These are phyloP conservation scores for Agonopterix arenella DNA, from an alignment of 2,888 invertebrate genomes.

Conservation along the genomic window DNA sequence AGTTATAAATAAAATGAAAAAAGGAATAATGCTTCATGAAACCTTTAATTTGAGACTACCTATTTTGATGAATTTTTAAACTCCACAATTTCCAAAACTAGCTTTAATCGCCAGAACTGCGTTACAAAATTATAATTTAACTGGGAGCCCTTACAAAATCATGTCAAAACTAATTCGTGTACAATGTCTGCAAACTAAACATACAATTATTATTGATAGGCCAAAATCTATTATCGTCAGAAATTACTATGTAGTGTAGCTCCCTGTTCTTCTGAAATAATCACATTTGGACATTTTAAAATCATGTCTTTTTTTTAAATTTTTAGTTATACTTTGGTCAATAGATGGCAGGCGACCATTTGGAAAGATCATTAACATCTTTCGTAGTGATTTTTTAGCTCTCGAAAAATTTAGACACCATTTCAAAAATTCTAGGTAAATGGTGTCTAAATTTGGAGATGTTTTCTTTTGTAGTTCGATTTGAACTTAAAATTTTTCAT, in stretches of 20 bases:
- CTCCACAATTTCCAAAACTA: slow-evolving; percentile 27
- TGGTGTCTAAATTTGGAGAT: slow-evolving; percentile 8
- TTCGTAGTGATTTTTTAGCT: slow-evolving; percentile 9
- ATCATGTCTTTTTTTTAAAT: neutral
- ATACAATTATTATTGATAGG: slow-evolving; percentile 19
- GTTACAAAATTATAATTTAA: slow-evolving; percentile 1
- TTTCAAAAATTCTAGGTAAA: slow-evolving; percentile 11
- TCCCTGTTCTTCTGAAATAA: slow-evolving; percentile 2
- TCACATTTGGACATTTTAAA: neutral
- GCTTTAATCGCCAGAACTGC: slow-evolving; percentile 20
- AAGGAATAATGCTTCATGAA: slow-evolving; percentile 41
- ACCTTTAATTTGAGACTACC: slow-evolving; percentile 64
- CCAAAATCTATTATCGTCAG: slow-evolving; percentile 20
- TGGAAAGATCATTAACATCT: slow-evolving; percentile 13
- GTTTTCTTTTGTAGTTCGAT: neutral
- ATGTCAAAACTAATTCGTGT: slow-evolving; percentile 1
- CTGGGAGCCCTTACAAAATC: slow-evolving; percentile 2
- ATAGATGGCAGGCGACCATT: slow-evolving; percentile 18
- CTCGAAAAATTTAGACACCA: slow-evolving; percentile 13
- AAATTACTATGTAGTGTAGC: slow-evolving; percentile 1
- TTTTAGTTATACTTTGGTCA: slow-evolving; percentile 9
- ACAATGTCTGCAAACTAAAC: slow-evolving; percentile 12
- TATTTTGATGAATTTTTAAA: slow-evolving; percentile 39
- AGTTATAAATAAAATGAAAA: slow-evolving; percentile 20
- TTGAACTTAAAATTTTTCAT: slow-evolving; percentile 10